Conservation (phyloP, 2,113 vertebrate species). For the Phrynosoma platyrhinos region DNA sequence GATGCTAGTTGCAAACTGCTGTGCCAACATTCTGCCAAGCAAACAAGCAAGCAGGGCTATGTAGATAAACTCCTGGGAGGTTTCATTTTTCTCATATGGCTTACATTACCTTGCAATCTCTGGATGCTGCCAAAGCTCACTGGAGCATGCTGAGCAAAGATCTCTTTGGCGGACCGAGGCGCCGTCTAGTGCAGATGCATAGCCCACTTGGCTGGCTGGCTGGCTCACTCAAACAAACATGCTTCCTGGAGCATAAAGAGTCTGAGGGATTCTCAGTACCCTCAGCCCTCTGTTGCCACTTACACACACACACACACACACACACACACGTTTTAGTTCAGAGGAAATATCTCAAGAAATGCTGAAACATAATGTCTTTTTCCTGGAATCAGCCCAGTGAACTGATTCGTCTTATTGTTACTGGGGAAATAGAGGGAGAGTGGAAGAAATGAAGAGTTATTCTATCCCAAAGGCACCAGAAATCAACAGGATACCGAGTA, state of each 20-base stretch:
- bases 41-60: neutral
- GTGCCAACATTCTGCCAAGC: neutral
- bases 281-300: neutral
- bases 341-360: neutral
- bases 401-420: slow-evolving; percentile 18
- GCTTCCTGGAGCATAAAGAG: neutral
- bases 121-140: neutral
- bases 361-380: slow-evolving; percentile 9
- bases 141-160: neutral
- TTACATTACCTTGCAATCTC: slow-evolving; percentile 4
- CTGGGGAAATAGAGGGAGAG: neutral
- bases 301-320: neutral
- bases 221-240: neutral
- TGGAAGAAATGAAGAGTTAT: neutral
- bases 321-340: neutral
- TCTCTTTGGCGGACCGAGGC: slow-evolving; percentile 8
- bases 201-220: neutral
- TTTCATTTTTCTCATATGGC: neutral
- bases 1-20: neutral
- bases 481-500: neutral
- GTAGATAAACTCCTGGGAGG: neutral
- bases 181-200: slow-evolving; percentile 7
- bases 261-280: too few species aligned
- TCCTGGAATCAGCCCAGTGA: neutral
- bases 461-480: neutral